These are phyloP conservation scores for Harpalus rufipes DNA, from an alignment of 2,888 invertebrate species.

Conservation along the genomic window DNA sequence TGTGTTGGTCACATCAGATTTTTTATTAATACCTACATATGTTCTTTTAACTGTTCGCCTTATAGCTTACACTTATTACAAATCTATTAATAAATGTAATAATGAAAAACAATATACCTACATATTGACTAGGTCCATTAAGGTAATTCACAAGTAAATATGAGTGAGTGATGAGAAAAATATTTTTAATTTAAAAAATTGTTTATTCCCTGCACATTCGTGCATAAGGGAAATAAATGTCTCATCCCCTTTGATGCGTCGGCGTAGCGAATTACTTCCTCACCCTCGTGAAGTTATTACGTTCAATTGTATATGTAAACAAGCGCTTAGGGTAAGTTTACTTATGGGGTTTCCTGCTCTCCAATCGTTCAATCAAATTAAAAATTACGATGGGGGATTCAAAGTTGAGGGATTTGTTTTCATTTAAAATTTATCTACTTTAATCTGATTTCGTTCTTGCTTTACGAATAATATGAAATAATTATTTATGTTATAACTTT, in stretches of 20 bases:
- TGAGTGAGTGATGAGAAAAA: neutral
- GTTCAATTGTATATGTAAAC: conserved; percentile 40
- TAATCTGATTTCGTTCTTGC: neutral
- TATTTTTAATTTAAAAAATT: neutral
- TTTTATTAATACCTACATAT: too few species aligned
- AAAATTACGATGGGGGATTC: conserved; percentile 13
- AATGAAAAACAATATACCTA: too few species aligned
- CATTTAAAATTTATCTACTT: neutral
- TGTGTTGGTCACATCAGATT: too few species aligned
- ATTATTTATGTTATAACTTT: neutral
- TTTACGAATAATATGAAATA: neutral
- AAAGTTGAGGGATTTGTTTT: conserved; percentile 18
- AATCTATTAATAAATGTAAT: too few species aligned
- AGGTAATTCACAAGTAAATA: neutral
- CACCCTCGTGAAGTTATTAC: conserved; percentile 17
- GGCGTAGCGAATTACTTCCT: conserved; percentile 11
- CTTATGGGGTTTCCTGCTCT: conserved; percentile 18
- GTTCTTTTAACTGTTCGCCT: too few species aligned
- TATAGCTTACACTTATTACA: too few species aligned
- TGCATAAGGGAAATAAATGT: conserved; percentile 4
- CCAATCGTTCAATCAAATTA: conserved; percentile 35
- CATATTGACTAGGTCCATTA: too few species aligned
- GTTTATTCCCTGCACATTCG: neutral
- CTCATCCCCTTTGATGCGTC: conserved; percentile 7
- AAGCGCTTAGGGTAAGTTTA: conserved; percentile 26